Conservation (phyloP, 2,113 vertebrate genomes). For the Megalops atlanticus region DNA sequence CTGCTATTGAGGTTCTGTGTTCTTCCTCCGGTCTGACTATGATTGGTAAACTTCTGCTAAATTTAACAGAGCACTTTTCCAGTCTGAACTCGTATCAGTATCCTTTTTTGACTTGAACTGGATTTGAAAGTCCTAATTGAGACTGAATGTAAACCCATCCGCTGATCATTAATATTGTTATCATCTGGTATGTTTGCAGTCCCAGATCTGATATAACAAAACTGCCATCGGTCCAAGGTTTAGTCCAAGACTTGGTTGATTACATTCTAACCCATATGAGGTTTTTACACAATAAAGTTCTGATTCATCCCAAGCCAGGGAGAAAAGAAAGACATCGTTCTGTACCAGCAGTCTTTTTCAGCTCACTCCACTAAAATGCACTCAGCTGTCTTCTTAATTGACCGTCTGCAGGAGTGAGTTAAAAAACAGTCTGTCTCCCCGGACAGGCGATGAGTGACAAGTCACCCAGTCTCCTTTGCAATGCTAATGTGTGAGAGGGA, state of each 20-base stretch:
- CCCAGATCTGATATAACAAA: background rate
- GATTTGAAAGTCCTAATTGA: background rate
- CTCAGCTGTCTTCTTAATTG: background rate
- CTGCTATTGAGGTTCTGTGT: background rate
- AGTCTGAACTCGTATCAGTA: background rate
- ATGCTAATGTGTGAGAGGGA: slow-evolving; percentile 19
- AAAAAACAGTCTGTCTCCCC: background rate
- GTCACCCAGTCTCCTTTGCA: background rate
- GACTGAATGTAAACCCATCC: background rate
- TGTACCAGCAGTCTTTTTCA: no score
- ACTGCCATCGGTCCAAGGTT: background rate
- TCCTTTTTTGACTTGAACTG: background rate
- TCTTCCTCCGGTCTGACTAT: background rate
- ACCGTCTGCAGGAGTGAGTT: background rate
- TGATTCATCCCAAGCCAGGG: background rate
- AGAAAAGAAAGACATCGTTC: background rate
- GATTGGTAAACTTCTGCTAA: background rate
- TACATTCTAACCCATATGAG: background rate
- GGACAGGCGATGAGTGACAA: background rate
- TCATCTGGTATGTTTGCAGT: background rate
- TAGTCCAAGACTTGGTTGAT: no score
- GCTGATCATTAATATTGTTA: background rate
- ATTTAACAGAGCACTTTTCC: background rate
- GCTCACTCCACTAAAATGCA: background rate
- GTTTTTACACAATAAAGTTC: background rate